Base-by-base conservation (phyloP, 2,113 vertebrate genomes). In the Synchiropus splendidus region DNA sequence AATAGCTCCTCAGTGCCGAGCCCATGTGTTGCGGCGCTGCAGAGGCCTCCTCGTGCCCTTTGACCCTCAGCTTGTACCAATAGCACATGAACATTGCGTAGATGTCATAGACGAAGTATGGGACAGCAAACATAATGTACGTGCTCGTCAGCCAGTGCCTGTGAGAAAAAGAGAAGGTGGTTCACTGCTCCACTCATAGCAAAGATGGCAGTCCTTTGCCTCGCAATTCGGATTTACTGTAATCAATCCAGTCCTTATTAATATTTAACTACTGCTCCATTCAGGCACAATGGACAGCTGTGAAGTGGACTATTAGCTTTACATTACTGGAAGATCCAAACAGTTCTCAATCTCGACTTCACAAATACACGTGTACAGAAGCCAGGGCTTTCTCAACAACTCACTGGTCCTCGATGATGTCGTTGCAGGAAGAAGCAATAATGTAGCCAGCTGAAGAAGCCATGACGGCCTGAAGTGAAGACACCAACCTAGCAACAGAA, bases 61-160 rank as follows among this genome's bases (percentile, higher is more conserved):
- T 92, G 75, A 92, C 85, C 62, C 78, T 83, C 2, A 88, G 73
- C 69, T 89, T 92, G 85, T 93, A 86, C 88, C 89, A 87, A 66
- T 94, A 88, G 62, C 91, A 93, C 75, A 93, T 85, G 75, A 91
- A 94, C 91, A 94, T 94, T 54, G 91, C 91, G 1, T 92, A 92
- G 81, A 92, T 86, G 57, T 94, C 91, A 0, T 93, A 94, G 38
- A 89, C 82, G 42, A 94, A 94, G 78, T 94, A 94, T 54, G 91
- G 91, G 18, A 92, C 87, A 0, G 91, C 91, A 9, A 94, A 94
- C 32, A 89, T 75, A 13, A 92, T 92, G 81, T 94, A 94, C 35
- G 75, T 56, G 32, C 85, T 86, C 2, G 91, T 89, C 31, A 94
- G 78, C 91, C 91, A 94, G 37, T 93, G 91, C 59, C 91, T 94